Base-by-base conservation (phyloP, 2,797 vertebrate genomes). In the Falco columbarius region DNA sequence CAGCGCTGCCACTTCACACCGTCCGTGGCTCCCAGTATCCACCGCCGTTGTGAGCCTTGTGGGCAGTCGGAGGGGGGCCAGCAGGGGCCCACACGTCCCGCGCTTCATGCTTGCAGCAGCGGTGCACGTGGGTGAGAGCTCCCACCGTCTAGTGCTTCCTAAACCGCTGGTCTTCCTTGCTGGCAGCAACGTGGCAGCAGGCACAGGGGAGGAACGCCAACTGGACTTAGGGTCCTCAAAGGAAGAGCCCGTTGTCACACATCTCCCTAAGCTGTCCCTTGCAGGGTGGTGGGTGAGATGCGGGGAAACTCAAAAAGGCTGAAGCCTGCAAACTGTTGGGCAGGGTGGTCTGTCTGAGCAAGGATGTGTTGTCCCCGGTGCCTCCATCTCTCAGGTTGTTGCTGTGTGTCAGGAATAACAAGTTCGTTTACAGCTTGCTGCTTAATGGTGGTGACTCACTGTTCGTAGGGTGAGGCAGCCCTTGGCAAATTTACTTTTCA, bases 1-100 rank as follows among this genome's bases (percentile, higher is more conserved):
- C 96, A 66, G 86, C 61, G 1, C 93, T 91, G 97, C 98, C 65
- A 29, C 94, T 96, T 97, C 87, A 74, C 97, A 84, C 93, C 49
- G 8, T 56, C 94, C 67, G 13, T 58, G 44, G 93, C 89, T 97
- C 63, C 89, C 82, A 6, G 49, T 38, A 51, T 29, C 70, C 74
- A 3, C 40, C n/a, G 81, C 58, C 52, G 8, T 9, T 0, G 2
- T 12, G 13, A 77, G 73, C 85, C 77, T 29, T 21, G 61, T 16
- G 47, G 68, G 81, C 74, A 27, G 76, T 22, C 12, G 9, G n/a
- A 66, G 63, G 26, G 70, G 55, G 56, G 40, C 40, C 14, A 17
- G 40, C 7, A 3, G 58, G 76, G 68, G 5, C 36, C 1, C 1
- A 14, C 5, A 0, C 0, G 7, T 5, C 13, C 9, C 9, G 8